Base-by-base conservation (phyloP, 2,888 invertebrate species). In the Tethea ocularis region DNA sequence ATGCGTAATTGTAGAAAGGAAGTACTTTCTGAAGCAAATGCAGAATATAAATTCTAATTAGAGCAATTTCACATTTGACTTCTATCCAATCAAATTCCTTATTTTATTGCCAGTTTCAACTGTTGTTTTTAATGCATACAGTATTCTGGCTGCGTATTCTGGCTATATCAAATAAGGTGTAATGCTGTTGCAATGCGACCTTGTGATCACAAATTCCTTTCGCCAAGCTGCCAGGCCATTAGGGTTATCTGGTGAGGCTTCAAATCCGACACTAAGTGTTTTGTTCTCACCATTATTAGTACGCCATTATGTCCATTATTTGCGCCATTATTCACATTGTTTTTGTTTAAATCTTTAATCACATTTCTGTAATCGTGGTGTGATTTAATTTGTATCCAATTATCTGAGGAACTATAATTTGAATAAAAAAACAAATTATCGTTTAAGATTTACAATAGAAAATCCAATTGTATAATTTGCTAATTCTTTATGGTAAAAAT, bases 161-260 rank as follows among this genome's bases (percentile, higher is more conserved):
- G 10, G 20, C 20, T 20, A 20, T 20, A 8, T 4, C 20, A 46
- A 46, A 10, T 20, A 46, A 17, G 20, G 46, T 46, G 46, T 46
- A 20, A 20, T 46, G 46, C 46, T 46, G 8, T 20, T 46, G 46
- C 46, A 46, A 46, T 20, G 46, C 46, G 46, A 46, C 46, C 46
- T 46, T 46, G 46, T 20, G 46, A 46, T 46, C 46, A 46, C 46
- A 46, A 46, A 46, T 46, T 46, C 46, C 46, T 20, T 46, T 46
- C 46, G 46, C 46, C 10, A 10, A 20, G 46, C 46, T 46, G 46
- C 46, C 46, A 46, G 20, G 46, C 46, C 46, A 20, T 46, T 46
- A 46, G 46, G 46, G 46, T 46, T 46, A 46, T 46, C 46, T 46
- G 46, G 46, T 46, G 46, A 46, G 20, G 46, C 46, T 46, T 46